phyloP scores from a whole-genome alignment of 2,888 invertebrate genomes.

The Neoascia interrupta region DNA sequence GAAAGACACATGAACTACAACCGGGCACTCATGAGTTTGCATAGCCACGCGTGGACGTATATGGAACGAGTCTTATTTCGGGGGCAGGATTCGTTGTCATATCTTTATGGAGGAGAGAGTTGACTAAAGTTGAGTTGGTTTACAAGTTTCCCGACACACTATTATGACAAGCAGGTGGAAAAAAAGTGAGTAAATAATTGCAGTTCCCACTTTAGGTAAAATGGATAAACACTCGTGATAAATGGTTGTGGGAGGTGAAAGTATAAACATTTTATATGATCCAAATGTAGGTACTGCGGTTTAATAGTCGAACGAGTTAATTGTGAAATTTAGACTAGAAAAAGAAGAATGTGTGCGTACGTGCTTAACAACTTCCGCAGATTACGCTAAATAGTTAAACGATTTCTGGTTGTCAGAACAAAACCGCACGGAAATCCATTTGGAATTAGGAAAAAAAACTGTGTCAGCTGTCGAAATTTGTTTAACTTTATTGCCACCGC shows the following conservation, averaged over 20 bases:
- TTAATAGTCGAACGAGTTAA: not conserved
- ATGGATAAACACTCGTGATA: not conserved
- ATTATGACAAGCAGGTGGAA: not conserved
- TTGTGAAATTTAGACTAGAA: not conserved
- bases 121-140: not conserved
- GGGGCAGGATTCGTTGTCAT: slow-evolving; percentile 4
- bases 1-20: no score
- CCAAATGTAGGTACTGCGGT: not conserved
- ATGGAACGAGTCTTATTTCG: not conserved
- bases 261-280: slow-evolving; percentile 5
- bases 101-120: slow-evolving; percentile 20
- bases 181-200: slow-evolving; percentile 16
- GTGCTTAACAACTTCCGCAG: slow-evolving; percentile 23
- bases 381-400: not conserved
- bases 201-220: slow-evolving; percentile 15
- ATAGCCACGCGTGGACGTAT: not conserved
- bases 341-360: not conserved
- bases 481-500: no score
- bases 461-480: no score
- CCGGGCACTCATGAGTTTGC: slow-evolving; percentile 15
- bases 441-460: no score
- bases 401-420: slow-evolving; percentile 1
- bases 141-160: not conserved
- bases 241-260: slow-evolving; percentile 52
- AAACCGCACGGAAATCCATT: not conserved